Base-by-base conservation (phyloP, 2,888 invertebrate species). In the Chrysolina haemoptera region DNA sequence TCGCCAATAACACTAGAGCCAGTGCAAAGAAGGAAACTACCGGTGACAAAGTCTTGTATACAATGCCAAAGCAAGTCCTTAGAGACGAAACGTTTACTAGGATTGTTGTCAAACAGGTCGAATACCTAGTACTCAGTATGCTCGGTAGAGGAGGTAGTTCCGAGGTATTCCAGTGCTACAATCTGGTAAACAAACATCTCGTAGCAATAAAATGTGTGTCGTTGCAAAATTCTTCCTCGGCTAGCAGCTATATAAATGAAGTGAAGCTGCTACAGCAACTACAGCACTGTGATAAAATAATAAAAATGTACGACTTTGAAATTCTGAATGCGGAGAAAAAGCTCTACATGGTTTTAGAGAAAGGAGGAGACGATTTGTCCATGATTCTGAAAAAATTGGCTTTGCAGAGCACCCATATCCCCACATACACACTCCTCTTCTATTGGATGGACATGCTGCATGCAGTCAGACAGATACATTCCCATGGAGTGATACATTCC, bases 371-470 rank as follows among this genome's bases (percentile, higher is more conserved):
- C 10, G 98, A 98, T 89, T 90, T 99, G 76, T 93, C 94, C 62
- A 92, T 93, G 81, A 92, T 96, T 77, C 89, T 97, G 76, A 90
- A 84, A 84, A 89, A 87, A 85, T 87, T 91, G 71, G 89, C 89
- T 75, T 80, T 80, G 1, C 82, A 81, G 65, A 86, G 88, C 78
- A 86, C 88, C 5, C 87, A 89, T 77, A 88, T 96, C 71, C 93
- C 94, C 66, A 90, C 93, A n/a, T 92, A 94, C 70, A 93, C 94
- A 85, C 91, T 97, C 70, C 90, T 95, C 79, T 95, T 94, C 87
- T 98, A 96, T 89, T 98, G 98, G 96, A 93, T 94, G 86, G 95
- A 97, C 88, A 98, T 99, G 96, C 89, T 99, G 70, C 91, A 92
- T 74, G 96, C 97, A 41, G 98, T 99, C 5, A 90, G 94, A 82